Evolutionary conservation across 2,797 vertebrate genomes (phyloP).

Genomic region (Myripristis jacobus): DNA sequence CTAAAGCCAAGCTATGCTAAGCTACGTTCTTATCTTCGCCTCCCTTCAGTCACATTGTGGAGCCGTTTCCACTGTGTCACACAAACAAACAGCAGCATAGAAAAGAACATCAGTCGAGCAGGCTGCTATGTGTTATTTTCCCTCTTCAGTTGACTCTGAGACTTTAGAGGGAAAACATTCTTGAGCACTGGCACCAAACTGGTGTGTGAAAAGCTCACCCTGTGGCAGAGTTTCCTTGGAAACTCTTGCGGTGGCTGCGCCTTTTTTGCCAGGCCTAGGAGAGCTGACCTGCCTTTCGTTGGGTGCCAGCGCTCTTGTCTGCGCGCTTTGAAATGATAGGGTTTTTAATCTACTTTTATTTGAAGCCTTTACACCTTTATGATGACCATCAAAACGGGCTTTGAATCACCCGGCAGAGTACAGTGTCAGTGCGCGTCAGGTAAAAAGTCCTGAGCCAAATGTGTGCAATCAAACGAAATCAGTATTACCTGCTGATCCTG

Average conservation of each 20-base stretch:
- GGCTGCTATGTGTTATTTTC: slow-evolving; percentile 60
- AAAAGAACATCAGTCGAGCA: slow-evolving; percentile 59
- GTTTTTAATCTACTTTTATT: slow-evolving; percentile 69
- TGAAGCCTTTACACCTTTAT: slow-evolving; percentile 64
- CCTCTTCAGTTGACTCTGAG: slow-evolving; percentile 69
- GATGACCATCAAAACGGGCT: slow-evolving; percentile 66
- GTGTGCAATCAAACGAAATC: slow-evolving; percentile 55
- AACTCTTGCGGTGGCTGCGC: slow-evolving; percentile 62
- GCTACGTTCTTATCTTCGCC: slow-evolving; percentile 74
- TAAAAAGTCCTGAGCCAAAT: slow-evolving; percentile 49
- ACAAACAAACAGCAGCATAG: slow-evolving; percentile 65
- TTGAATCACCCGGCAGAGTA: slow-evolving; percentile 39
- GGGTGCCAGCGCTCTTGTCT: slow-evolving; percentile 63
- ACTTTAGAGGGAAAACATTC: slow-evolving; percentile 72
- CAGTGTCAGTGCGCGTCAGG: slow-evolving; percentile 27
- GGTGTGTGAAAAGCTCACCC: slow-evolving; percentile 64
- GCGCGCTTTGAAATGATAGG: slow-evolving; percentile 62
- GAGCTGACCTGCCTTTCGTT: slow-evolving; percentile 70
- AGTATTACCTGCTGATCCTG: slow-evolving; percentile 51
- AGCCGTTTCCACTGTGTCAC: slow-evolving; percentile 61
- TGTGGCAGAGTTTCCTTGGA: slow-evolving; percentile 77
- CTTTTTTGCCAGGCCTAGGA: slow-evolving; percentile 67
- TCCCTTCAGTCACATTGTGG: slow-evolving; percentile 71
- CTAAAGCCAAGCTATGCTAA: slow-evolving; percentile 69
- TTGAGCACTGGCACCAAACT: slow-evolving; percentile 70